Base-by-base conservation (phyloP, 2,888 invertebrate genomes). In the Mesochorus sp. region DNA sequence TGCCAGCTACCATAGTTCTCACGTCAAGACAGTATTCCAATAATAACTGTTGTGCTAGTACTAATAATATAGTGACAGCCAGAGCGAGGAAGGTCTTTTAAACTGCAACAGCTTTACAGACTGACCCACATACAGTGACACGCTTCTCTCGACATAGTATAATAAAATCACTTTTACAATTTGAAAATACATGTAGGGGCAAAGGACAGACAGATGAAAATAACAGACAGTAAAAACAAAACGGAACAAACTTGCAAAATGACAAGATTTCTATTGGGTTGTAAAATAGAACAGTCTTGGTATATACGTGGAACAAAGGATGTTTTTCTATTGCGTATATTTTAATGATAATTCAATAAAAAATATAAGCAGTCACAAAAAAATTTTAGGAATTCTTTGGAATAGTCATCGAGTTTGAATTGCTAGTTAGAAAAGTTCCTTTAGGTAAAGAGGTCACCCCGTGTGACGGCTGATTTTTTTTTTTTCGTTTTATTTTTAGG, bases 1-100 rank as follows among this genome's bases (percentile, higher is more conserved):
- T 44, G 34, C 12, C 24, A 12, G 31, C 42, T 31, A 42, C 24
- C 42, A 34, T 26, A 62, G 53, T 62, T 19, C 55, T n/a, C 24
- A 47, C 28, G 53, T 72, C 17, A 26, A 28, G 19, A 66, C n/a
- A 28, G 3, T 31, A 19, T 44, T 44, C 19, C 61, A 61, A 61
- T 31, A 53, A 34, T 28, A 39, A 53, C 14, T 24, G 39, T 12
- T 24, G 39, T 24, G 19, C 19, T 53, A 67, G 44, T 21, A 51
- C 37, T 53, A 53, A 66, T 66, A 12, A 53, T n/a, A 44, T 28
- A 44, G 28, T 55, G 67, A 31, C 55, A 55, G 42, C n/a, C 28
- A n/a, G 26, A 8, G n/a, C n/a, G n/a, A 12, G 39, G 26, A 51
- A 53, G 51, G 34, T 55, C 31, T 67, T 21, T 14, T 44, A 61